Evolutionary conservation across 53 echinoderm and acorn worm species (phyloP).

Genomic region (Mesocentrotus franciscanus): DNA sequence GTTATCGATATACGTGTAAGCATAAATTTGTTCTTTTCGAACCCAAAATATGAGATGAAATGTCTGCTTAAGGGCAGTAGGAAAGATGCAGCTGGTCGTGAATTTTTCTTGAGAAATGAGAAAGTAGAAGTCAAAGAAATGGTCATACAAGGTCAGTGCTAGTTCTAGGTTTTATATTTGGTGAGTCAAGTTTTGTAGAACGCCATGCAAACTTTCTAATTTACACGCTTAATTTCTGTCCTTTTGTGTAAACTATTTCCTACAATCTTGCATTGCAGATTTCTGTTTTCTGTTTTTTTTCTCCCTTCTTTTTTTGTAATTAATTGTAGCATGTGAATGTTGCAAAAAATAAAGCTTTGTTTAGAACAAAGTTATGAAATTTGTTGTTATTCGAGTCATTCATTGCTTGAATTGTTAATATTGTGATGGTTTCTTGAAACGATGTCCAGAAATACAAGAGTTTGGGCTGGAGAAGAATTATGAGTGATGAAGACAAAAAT

Average conservation of each 20-base stretch:
- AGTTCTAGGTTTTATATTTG: constrained; percentile 64
- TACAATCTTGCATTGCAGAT: constrained; percentile 67
- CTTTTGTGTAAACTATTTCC: constrained; percentile 65
- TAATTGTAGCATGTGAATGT: constrained; percentile 72
- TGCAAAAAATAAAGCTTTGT: constrained; percentile 71
- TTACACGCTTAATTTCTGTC: constrained; percentile 65
- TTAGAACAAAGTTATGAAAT: constrained; percentile 63
- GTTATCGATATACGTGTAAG: neutral
- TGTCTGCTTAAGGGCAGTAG: constrained; percentile 64
- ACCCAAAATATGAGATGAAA: constrained; percentile 12
- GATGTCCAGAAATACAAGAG: neutral
- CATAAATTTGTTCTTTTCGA: neutral
- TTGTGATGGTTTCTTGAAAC: neutral
- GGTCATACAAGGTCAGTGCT: constrained; percentile 44
- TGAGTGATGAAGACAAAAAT: neutral
- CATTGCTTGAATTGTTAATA: neutral
- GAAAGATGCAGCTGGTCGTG: constrained; percentile 47
- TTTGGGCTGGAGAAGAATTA: neutral
- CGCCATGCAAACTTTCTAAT: constrained; percentile 55
- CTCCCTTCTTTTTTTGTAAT: constrained; percentile 50
- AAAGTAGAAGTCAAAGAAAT: constrained; percentile 43
- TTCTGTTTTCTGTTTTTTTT: constrained; percentile 39
- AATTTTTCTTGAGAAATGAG: constrained; percentile 20
- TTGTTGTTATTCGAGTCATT: constrained; percentile 8
- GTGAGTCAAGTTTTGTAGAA: constrained; percentile 60